Conservation (phyloP, 2,888 invertebrate genomes). For the Drosophila imparisetae region DNA sequence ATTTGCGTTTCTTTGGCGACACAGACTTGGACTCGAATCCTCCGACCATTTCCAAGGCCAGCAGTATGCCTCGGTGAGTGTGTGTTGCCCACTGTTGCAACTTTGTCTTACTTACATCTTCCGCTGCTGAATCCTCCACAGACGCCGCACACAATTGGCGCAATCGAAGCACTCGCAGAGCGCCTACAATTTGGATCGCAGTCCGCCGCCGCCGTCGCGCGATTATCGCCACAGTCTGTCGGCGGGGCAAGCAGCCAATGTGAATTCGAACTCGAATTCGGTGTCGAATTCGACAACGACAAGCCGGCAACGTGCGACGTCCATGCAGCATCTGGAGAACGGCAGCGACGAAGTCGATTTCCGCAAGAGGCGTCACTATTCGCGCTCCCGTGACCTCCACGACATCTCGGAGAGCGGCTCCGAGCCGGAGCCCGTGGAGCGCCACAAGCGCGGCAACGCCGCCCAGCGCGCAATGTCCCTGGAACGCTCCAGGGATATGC, state of each 20-base stretch:
- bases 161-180: slow-evolving; percentile 84
- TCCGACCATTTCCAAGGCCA: slow-evolving; percentile 85
- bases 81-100: neutral
- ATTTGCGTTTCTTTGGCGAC: slow-evolving; percentile 93
- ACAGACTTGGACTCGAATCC: slow-evolving; percentile 91
- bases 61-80: slow-evolving; percentile 78
- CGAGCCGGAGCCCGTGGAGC: slow-evolving; percentile 82
- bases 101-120: neutral
- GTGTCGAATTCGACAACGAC: neutral
- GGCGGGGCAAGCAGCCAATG: slow-evolving; percentile 32
- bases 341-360: slow-evolving; percentile 83
- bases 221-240: slow-evolving; percentile 76
- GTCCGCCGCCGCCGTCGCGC: slow-evolving; percentile 72
- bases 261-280: neutral
- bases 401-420: slow-evolving; percentile 85
- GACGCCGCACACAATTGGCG: slow-evolving; percentile 72
- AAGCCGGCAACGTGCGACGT: slow-evolving; percentile 80
- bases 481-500: slow-evolving; percentile 60
- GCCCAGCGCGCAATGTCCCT: slow-evolving; percentile 70
- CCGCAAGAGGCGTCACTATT: slow-evolving; percentile 82
- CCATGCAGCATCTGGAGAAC: slow-evolving; percentile 83
- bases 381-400: slow-evolving; percentile 85
- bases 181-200: slow-evolving; percentile 83
- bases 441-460: slow-evolving; percentile 66
- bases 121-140: slow-evolving; percentile 23